phyloP scores from a whole-genome alignment of 1,140 invertebrate species.

The Metaphire vulgaris region DNA sequence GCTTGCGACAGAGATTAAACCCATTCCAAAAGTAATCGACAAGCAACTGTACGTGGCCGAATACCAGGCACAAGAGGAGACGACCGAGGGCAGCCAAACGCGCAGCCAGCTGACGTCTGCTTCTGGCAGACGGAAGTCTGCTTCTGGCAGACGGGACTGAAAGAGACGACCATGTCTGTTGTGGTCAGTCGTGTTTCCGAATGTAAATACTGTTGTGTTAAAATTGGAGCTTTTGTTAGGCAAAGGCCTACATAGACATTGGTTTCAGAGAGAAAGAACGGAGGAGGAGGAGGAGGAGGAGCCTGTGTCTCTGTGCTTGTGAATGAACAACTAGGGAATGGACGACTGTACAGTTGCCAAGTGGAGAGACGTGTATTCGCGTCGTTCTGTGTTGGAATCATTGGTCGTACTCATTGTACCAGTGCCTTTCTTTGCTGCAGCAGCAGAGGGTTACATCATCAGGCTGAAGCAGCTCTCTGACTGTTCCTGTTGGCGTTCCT shows the following conservation, averaged over 20 bases:
- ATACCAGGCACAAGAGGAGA: constrained; percentile 53
- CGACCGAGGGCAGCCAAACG: constrained; percentile 33
- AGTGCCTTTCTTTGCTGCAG: not conserved
- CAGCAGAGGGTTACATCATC: not conserved
- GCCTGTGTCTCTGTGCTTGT: no score
- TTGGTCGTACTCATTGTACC: not conserved
- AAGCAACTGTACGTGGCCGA: constrained; percentile 89
- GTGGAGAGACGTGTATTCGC: not conserved
- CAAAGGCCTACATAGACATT: no score
- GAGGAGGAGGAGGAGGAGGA: no score
- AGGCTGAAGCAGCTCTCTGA: no score
- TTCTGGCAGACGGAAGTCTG: no score
- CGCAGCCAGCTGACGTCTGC: not conserved
- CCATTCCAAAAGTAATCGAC: constrained; percentile 97
- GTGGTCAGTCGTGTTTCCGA: not conserved
- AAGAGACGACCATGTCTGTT: not conserved
- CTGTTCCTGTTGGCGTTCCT: no score
- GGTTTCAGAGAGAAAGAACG: not conserved
- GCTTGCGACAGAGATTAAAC: constrained; percentile 96
- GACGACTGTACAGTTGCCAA: no score
- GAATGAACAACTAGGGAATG: no score
- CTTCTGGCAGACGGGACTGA: constrained; percentile 11
- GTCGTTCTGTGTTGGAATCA: not conserved
- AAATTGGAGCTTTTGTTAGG: not conserved
- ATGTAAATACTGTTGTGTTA: not conserved